Evolutionary conservation across 1,140 invertebrate genomes (phyloP).

Genomic region (Ceratoteleas bidentatus): DNA sequence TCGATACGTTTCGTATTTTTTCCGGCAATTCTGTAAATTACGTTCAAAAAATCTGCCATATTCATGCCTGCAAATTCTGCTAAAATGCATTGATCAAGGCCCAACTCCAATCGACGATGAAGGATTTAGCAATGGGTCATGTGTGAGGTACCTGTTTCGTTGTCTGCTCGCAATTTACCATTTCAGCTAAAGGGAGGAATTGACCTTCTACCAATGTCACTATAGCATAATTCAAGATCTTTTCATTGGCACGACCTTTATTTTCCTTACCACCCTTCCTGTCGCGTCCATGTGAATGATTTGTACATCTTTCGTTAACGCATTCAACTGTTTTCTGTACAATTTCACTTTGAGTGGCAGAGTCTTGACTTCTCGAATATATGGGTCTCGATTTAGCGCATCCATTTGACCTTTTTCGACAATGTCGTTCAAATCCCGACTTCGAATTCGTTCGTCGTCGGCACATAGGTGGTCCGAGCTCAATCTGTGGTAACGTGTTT

Average conservation of each 20-base stretch:
- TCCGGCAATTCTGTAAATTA: background rate
- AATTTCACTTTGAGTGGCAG: conserved; percentile 16
- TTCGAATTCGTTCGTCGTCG: too few species aligned
- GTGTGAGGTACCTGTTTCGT: background rate
- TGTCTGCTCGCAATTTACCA: conserved; percentile 23
- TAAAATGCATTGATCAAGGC: conserved; percentile 4
- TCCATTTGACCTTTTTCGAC: background rate
- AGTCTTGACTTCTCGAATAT: conserved; percentile 1
- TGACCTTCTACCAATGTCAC: conserved; percentile 1
- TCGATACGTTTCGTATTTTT: background rate
- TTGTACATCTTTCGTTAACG: background rate
- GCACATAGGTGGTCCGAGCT: conserved; percentile 1
- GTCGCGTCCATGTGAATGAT: conserved; percentile 33
- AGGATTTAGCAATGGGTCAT: conserved; percentile 12
- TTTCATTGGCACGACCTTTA: background rate
- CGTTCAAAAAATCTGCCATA: background rate
- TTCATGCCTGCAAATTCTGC: background rate
- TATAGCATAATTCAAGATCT: conserved; percentile 22
- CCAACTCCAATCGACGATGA: conserved; percentile 37
- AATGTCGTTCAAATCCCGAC: too few species aligned
- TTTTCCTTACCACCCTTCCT: conserved; percentile 11
- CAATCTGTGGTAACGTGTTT: conserved; percentile 6
- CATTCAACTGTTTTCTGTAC: conserved; percentile 4
- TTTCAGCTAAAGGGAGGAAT: conserved; percentile 26
- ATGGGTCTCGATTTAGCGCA: background rate